Evolutionary conservation across 1,140 invertebrate species (phyloP), one percentile per base, ranked within the genome.

Genomic region (Bacillus rossius): DNA sequence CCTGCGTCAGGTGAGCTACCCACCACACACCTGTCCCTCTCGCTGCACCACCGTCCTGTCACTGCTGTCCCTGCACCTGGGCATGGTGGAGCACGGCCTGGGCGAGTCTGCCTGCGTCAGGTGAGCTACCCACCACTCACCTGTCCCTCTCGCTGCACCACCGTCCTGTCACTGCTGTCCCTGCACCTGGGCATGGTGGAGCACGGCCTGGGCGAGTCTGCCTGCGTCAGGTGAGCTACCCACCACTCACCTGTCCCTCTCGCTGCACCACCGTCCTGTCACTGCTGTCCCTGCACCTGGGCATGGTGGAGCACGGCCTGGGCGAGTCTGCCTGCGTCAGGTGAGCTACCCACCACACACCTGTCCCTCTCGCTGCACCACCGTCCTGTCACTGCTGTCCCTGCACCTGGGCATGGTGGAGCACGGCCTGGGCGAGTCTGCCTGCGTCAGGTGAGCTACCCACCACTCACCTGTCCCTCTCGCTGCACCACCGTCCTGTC

Each of bases 191-290:
- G 86, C 65, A 88, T 91, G 77, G 80, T 97, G 57, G 91, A 98
- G 72, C 84, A 84, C 72, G 96, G 96, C 8, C 79, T 98, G 26
- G 78, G 84, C 62, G 83, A 92, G 72, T 86, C 92, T 48, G 91
- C 93, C 13, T 89, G 86, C 76, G 80, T 88, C 67, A 84, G 79
- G 89, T 91, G 75, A 54, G 34, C 43, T 8, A n/a, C n/a, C 69
- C 94, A 91, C 75, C 91, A 94, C 57, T 89, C 94, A 14, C 95
- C 96, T 2, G 96, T 98, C 2, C 88, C 93, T 84, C 87, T 22
- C 77, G 99, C 48, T 96, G 93, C 67, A 84, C 87, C 19, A 83
- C 88, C 1, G 85, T 99, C 64, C 74, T 99, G n/a, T 89, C 94
- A 14, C 77, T 99, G 41, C 76, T 96, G 10, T 98, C 96, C 10